These are phyloP conservation scores for Ptyas mucosa DNA, from an alignment of 2,113 vertebrate species.

Conservation along the genomic window DNA sequence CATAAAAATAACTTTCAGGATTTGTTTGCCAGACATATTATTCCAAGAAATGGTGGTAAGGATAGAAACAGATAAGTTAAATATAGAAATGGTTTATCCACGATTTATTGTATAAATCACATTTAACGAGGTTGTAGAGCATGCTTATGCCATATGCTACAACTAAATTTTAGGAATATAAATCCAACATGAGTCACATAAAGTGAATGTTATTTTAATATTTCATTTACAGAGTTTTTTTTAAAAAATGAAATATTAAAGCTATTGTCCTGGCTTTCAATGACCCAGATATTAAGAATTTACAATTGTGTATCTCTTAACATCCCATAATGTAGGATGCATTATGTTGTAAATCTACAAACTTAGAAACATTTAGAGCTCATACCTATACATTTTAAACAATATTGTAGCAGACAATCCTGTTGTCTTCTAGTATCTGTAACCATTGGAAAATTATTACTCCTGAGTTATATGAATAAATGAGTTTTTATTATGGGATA, in stretches of 20 bases:
- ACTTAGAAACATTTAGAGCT: background rate
- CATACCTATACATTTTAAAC: background rate
- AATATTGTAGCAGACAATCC: background rate
- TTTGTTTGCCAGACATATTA: background rate
- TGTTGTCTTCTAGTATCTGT: background rate
- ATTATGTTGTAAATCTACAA: background rate
- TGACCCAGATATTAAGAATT: background rate
- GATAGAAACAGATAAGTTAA: background rate
- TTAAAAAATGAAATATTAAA: background rate
- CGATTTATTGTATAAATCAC: background rate
- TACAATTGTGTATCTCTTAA: background rate
- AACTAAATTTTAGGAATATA: background rate
- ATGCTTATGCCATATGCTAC: background rate
- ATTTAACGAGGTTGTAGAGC: background rate
- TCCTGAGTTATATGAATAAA: background rate
- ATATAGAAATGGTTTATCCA: background rate
- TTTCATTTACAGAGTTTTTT: background rate
- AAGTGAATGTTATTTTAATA: background rate
- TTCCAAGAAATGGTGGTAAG: background rate
- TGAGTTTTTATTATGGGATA: background rate
- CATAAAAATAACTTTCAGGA: background rate
- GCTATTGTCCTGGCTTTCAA: background rate
- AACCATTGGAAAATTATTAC: background rate
- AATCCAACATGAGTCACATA: background rate
- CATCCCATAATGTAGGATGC: background rate